Evolutionary conservation across 2,888 invertebrate genomes (phyloP).

Genomic region (Temnothorax unifasciatus): DNA sequence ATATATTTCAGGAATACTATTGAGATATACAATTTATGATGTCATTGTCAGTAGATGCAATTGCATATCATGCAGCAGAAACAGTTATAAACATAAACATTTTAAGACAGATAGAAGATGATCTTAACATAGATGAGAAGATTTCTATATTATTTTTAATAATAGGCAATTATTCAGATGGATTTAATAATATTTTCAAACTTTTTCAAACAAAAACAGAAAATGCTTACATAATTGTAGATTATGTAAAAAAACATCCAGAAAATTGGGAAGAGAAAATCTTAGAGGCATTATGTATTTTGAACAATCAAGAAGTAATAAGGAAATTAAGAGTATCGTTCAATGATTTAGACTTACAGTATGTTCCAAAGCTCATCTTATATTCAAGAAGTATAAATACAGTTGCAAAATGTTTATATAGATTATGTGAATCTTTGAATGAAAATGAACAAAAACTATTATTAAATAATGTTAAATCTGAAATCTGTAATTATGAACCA

Average conservation of each 20-base stretch:
- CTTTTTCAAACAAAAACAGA: slow-evolving; percentile 65
- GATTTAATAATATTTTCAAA: slow-evolving; percentile 72
- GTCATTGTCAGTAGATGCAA: slow-evolving; percentile 7
- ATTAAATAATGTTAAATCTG: slow-evolving; percentile 59
- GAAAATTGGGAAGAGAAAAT: slow-evolving; percentile 86
- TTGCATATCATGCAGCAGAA: not conserved
- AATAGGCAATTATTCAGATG: slow-evolving; percentile 74
- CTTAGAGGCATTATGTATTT: slow-evolving; percentile 87
- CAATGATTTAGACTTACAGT: slow-evolving; percentile 45
- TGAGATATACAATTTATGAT: slow-evolving; percentile 7
- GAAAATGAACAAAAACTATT: slow-evolving; percentile 47
- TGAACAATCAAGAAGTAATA: slow-evolving; percentile 85
- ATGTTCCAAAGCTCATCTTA: slow-evolving; percentile 31
- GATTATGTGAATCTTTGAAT: slow-evolving; percentile 73
- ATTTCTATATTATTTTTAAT: slow-evolving; percentile 85
- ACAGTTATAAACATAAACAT: slow-evolving; percentile 54
- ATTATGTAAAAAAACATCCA: slow-evolving; percentile 78
- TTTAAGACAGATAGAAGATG: slow-evolving; percentile 83
- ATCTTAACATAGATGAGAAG: slow-evolving; percentile 86
- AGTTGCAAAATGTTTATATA: slow-evolving; percentile 74
- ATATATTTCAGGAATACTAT: slow-evolving; percentile 7
- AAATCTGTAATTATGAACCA: slow-evolving; percentile 50
- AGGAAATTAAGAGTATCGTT: slow-evolving; percentile 83
- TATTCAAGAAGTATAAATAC: slow-evolving; percentile 63
- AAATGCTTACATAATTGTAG: slow-evolving; percentile 74